phyloP scores from a whole-genome alignment of 2,888 invertebrate species.

The Phlogophora meticulosa region DNA sequence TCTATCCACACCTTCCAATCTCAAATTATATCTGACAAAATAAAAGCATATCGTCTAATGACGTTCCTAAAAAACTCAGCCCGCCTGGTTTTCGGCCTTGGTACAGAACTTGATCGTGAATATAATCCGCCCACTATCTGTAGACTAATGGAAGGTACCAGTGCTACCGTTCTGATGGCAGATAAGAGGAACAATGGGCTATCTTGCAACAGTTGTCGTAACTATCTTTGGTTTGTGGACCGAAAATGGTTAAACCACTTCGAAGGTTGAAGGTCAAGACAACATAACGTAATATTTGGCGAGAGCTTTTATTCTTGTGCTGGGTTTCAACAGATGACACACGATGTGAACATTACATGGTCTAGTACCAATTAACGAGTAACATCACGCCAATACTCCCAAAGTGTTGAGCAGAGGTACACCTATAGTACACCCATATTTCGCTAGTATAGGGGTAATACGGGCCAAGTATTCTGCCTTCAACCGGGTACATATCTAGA shows the following conservation, averaged over 20 bases:
- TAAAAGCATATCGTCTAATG: constrained; percentile 15
- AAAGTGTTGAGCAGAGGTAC: no score
- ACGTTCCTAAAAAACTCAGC: constrained; percentile 18
- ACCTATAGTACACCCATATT: no score
- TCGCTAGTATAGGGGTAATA: no score
- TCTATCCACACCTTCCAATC: neutral
- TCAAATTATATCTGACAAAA: neutral
- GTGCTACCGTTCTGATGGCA: constrained; percentile 49
- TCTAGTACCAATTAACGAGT: neutral
- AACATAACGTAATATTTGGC: constrained; percentile 25
- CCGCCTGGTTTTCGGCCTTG: constrained; percentile 66
- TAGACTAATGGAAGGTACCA: constrained; percentile 43
- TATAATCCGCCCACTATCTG: constrained; percentile 65
- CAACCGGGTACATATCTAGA: no score
- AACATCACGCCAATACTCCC: neutral
- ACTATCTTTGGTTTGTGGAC: constrained; percentile 24
- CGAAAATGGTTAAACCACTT: constrained; percentile 55
- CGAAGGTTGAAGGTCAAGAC: constrained; percentile 23
- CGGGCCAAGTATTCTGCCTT: no score
- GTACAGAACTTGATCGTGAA: constrained; percentile 66
- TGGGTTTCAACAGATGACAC: neutral
- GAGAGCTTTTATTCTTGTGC: constrained; percentile 8
- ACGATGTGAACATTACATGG: neutral
- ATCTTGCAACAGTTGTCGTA: constrained; percentile 53
- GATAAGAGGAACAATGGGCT: constrained; percentile 68